Evolutionary conservation across 2,797 vertebrate genomes (phyloP).

Genomic region (Eurystomus glaucurus): DNA sequence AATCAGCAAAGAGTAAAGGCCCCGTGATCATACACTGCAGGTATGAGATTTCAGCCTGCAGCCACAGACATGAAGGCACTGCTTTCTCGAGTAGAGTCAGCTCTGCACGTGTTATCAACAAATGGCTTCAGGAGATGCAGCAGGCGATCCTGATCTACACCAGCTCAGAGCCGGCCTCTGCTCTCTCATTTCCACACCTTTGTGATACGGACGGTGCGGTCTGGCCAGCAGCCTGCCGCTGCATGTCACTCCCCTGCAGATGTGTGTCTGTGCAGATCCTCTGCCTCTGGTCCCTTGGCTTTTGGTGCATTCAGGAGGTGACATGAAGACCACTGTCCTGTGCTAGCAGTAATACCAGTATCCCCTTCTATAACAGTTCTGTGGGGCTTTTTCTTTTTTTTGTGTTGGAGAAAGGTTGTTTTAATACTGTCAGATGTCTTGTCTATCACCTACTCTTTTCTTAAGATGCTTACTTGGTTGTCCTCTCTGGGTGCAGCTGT

Average conservation of each 20-base stretch:
- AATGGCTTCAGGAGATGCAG: background rate
- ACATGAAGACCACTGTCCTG: background rate
- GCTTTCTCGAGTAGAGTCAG: background rate
- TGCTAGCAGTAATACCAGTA: background rate
- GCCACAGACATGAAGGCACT: background rate
- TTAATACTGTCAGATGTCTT: background rate
- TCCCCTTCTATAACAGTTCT: background rate
- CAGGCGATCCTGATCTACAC: background rate
- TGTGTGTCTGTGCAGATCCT: background rate
- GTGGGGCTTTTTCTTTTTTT: fast-evolving
- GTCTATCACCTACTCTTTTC: background rate
- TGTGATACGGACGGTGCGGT: fast-evolving
- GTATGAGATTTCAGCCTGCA: constrained; percentile 72
- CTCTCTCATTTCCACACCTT: background rate
- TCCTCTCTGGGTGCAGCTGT: background rate
- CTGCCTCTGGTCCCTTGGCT: background rate
- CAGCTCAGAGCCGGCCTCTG: background rate
- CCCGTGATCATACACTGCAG: constrained; percentile 96
- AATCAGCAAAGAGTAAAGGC: constrained; percentile 89
- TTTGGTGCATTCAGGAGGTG: background rate
- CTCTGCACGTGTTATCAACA: background rate
- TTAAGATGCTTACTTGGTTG: background rate
- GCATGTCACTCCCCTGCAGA: background rate
- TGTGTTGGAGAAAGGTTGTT: background rate
- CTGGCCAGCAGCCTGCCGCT: background rate